Percentiles rank a stretch among this genome's conserved stretches.
phyloP scores from a whole-genome alignment of 1,140 invertebrate species.

The Subanguina moxae region DNA sequence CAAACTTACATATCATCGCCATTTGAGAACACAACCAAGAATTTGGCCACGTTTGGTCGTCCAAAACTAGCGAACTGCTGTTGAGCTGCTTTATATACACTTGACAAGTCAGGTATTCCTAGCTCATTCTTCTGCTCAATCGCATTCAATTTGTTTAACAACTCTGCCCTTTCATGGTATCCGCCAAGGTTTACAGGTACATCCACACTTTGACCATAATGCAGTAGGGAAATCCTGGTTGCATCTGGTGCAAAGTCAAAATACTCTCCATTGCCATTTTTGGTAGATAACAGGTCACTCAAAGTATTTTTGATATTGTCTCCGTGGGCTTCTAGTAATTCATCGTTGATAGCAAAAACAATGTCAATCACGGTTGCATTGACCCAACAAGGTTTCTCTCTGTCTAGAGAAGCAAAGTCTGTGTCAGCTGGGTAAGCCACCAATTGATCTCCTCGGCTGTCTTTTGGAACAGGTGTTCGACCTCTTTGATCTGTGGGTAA shows the following conservation, averaged over 20 bases:
- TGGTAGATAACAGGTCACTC: constrained; percentile 9
- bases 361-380: constrained; percentile 24
- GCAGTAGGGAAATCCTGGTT: constrained; percentile 34
- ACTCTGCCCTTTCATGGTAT: constrained; percentile 41
- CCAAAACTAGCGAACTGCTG: constrained; percentile 45
- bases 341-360: constrained; percentile 27
- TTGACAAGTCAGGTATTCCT: constrained; percentile 25
- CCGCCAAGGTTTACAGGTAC: constrained; percentile 48
- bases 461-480: no score
- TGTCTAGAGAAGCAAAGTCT: background rate
- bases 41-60: constrained; percentile 18
- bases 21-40: constrained; percentile 35
- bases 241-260: constrained; percentile 45
- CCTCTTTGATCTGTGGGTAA: no score
- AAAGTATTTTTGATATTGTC: constrained; percentile 6
- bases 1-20: constrained; percentile 41
- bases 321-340: constrained; percentile 17
- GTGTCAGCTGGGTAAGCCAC: constrained; percentile 1
- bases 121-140: constrained; percentile 15
- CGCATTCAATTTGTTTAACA: constrained; percentile 10
- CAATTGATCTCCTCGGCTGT: background rate
- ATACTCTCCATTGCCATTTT: constrained; percentile 9
- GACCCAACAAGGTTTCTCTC: background rate
- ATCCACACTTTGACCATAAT: constrained; percentile 42
- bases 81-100: constrained; percentile 26